Evolutionary conservation across 2,113 vertebrate species (phyloP), one percentile per base, ranked within the genome.

Genomic region (Smithornis capensis): DNA sequence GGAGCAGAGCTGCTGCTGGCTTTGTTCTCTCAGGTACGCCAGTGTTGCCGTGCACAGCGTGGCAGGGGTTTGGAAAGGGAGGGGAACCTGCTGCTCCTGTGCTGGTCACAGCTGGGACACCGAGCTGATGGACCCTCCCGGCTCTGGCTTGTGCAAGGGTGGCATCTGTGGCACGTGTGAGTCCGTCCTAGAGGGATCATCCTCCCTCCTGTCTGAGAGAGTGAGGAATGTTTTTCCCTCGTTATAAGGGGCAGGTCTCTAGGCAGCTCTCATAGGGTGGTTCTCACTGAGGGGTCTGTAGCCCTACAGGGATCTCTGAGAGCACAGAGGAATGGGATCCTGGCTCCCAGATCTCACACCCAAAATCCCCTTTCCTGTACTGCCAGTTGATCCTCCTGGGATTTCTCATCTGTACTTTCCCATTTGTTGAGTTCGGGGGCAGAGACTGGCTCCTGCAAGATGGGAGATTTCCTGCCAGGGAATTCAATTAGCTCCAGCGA

Each of bases 11-110:
- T 25, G 12, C 80, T 67, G 31, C 35, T 50, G 76, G 17, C 38
- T 78, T 50, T 37, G n/a, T 29, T 92, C 37, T 33, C 63, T 67
- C 1, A 1, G 8, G 21, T 5, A 31, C 17, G 52, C 60, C 42
- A 56, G 31, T 33, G 9, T 70, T 35, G 25, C 69, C 44, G 79
- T 3, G 60, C 24, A 2, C 14, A 0, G 59, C 5, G 0, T 6
- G 59, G 28, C 5, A 1, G 52, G 28, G 3, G 47, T 40, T 83
- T 44, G 80, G 67, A 16, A 68, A 62, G 74, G 78, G 44, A 53
- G 83, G 71, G 59, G 25, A 83, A 86, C 81, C 70, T 92, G 94
- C 91, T 74, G 13, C 67, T 96, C 31, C 62, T 42, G 28, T 83
- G 84, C 78, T 77, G 8, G 50, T 67, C 15, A 87, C 84, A 85